These are phyloP conservation scores for Brachypterus glaber DNA, from an alignment of 2,888 invertebrate genomes.

Conservation along the genomic window DNA sequence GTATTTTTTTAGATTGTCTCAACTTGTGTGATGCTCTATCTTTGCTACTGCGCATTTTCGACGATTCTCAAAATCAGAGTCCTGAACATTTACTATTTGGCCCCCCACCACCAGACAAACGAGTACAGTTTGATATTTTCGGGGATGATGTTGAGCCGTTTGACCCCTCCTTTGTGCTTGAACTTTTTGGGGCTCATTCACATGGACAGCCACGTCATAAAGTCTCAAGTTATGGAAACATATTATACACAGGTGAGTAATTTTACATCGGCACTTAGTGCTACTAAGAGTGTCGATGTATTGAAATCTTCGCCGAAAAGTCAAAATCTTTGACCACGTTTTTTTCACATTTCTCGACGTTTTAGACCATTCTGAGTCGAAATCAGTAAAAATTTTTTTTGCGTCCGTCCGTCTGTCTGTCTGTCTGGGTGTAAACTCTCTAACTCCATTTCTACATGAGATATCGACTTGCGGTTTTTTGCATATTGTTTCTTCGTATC, in stretches of 20 bases:
- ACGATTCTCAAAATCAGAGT: constrained; percentile 94
- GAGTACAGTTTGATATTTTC: constrained; percentile 98
- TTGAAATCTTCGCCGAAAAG: too few species aligned
- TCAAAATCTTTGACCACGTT: too few species aligned
- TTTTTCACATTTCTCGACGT: too few species aligned
- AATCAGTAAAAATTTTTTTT: too few species aligned
- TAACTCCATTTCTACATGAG: too few species aligned
- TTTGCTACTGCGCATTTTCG: constrained; percentile 96
- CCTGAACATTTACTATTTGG: constrained; percentile 92
- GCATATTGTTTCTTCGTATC: too few species aligned
- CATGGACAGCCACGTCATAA: constrained; percentile 92
- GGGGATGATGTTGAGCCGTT: constrained; percentile 94
- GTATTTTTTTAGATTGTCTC: constrained; percentile 64
- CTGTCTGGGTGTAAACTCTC: too few species aligned
- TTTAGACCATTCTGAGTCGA: too few species aligned
- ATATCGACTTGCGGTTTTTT: too few species aligned
- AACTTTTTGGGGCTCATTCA: constrained; percentile 97
- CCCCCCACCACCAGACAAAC: constrained; percentile 96
- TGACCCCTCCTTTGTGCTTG: constrained; percentile 96
- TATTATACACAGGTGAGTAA: constrained; percentile 81
- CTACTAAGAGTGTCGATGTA: too few species aligned
- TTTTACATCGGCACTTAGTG: too few species aligned
- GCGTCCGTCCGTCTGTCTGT: too few species aligned
- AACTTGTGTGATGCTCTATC: constrained; percentile 82
- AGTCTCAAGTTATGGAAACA: constrained; percentile 72